Evolutionary conservation across 2,888 invertebrate species (phyloP), one percentile per base, ranked within the genome.

Genomic region (Pammene fasciana): DNA sequence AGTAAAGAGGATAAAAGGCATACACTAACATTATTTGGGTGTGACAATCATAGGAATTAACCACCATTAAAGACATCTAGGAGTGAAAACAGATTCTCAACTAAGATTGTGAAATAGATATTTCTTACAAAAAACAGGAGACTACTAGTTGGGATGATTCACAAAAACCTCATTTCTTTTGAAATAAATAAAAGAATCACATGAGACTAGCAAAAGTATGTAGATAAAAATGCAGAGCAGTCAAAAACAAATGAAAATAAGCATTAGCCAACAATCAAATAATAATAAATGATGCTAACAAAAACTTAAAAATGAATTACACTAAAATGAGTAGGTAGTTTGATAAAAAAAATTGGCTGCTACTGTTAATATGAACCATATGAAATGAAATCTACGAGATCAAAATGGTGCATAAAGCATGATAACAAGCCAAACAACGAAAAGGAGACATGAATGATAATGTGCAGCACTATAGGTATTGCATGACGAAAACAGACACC

Each of bases 161-260:
- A 46, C 16, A 18, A 57, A 34, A 36, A 36, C 34, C 16, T 64
- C 38, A 18, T 9, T 26, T 64, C 43, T 16, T 26, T 36, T 14
- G 36, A 64, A 64, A 54, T 16, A 52, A 52, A 57, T 18, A 45
- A 50, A 56, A 54, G 14, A 26, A 48, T 52, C 16, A 64, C 36
- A 70, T 70, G 46, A 70, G 75, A 80, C 79, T 78, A 82, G 76
- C 78, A 77, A 82, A 75, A 83, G 78, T 82, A 81, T 77, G 82
- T 85, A 86, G 76, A 89, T 85, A 89, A 89, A 89, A 90, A 90
- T 90, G 90, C 91, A 91, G 90, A 91, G 90, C 87, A 81, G 85
- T 83, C 76, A 82, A 86, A n/a, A 76, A 75, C 76, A 78, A 80
- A 26, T 26, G 4, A 26, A 82, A 81, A 79, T 85, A 83, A 83